Base-by-base conservation (phyloP, 2,888 invertebrate genomes). In the Agrotis segetum region DNA sequence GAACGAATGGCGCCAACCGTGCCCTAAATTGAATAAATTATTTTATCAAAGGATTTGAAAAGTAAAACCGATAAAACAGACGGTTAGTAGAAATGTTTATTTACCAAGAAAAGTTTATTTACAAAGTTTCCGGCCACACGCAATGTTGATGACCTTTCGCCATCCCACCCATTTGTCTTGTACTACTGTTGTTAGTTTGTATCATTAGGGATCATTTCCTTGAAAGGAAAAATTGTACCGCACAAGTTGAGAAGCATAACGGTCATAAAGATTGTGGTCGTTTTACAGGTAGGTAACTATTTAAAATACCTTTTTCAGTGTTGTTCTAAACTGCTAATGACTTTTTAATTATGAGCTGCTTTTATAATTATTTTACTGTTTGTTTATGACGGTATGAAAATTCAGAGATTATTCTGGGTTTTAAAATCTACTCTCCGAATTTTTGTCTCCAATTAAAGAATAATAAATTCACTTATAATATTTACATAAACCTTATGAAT, bases 91-190 rank as follows among this genome's bases (percentile, higher is more conserved):
- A 82, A 85, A 81, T 86, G 82, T 86, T 86, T 86, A 67, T 69
- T 67, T 67, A 49, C 24, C 24, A 24, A 66, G 76, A 81, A 85
- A 81, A 87, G 84, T 88, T 87, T 86, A 82, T 85, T 80, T 80
- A 82, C 78, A 66, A 72, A 83, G 81, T 79, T 62, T 76, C 64
- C 63, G 67, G 53, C 64, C 74, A 69, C 88, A 88, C 86, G 87
- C 88, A 77, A 88, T 80, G 83, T 81, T 84, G 82, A 82, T 74
- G 85, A 87, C 81, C 85, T 82, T 86, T 79, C 50, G 58, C 61
- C 58, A 56, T 46, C 59, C 56, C 71, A 46, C 60, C 70, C 65
- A 78, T 81, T 79, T 78, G 76, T 80, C 71, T 72, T 78, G 40
- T 67, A 52, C 67, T 67, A 67, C 72, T 74, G 73, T 74, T 50